Evolutionary conservation across 2,113 vertebrate species (phyloP).

Genomic region (Puntigrus tetrazona): DNA sequence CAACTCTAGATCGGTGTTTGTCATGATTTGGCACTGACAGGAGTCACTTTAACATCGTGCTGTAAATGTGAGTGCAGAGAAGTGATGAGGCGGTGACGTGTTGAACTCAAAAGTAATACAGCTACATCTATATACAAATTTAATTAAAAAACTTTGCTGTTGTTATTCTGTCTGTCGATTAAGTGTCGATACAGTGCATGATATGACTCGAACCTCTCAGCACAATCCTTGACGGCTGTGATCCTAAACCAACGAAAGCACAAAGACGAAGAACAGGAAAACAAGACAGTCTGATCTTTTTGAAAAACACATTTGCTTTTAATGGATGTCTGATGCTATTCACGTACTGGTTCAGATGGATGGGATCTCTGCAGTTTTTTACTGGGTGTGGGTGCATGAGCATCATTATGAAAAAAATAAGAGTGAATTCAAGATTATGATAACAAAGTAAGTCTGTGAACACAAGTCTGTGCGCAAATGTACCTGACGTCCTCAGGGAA

Average conservation of each 20-base stretch:
- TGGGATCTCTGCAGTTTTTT: not conserved
- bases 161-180: not conserved
- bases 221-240: not conserved
- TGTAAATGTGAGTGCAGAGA: too few relatives aligned
- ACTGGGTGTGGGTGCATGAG: not conserved
- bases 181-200: not conserved
- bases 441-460: not conserved
- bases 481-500: not conserved
- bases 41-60: not conserved
- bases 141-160: not conserved
- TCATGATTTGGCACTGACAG: not conserved
- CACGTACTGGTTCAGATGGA: not conserved
- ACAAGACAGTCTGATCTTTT: constrained; percentile 2
- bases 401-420: not conserved
- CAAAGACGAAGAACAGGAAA: not conserved
- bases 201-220: not conserved
- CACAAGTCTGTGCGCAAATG: not conserved
- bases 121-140: not conserved
- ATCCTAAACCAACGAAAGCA: not conserved
- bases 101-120: not conserved
- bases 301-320: not conserved
- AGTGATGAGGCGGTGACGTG: not conserved
- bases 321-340: not conserved
- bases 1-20: not conserved
- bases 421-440: not conserved